These are phyloP conservation scores for Ptychadena robeensis DNA, from an alignment of 2,797 vertebrate species.

Conservation along the genomic window DNA sequence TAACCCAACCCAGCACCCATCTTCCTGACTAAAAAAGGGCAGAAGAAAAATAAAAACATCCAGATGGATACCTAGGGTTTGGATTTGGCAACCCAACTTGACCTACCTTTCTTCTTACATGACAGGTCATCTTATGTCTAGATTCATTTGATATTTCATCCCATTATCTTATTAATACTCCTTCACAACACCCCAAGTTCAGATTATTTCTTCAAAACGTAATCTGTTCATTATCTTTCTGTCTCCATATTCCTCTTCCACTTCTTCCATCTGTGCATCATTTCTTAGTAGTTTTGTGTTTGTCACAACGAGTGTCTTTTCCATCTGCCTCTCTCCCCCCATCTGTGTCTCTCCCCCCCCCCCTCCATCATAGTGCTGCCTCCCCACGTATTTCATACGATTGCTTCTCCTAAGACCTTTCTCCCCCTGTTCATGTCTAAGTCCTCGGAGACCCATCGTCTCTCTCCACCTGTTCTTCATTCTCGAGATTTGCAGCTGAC, in stretches of 20 bases:
- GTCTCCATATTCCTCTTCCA: not conserved
- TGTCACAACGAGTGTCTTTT: constrained; percentile 26
- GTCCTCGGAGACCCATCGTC: not conserved
- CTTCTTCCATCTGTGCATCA: constrained; percentile 43
- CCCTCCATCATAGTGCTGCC: not conserved
- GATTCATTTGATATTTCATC: not conserved
- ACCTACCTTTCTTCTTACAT: not conserved
- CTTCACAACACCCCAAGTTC: not conserved
- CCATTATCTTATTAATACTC: not conserved
- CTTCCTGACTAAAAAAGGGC: not conserved
- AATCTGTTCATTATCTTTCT: not conserved
- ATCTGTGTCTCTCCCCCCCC: constrained; percentile 16
- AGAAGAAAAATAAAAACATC: too few relatives aligned
- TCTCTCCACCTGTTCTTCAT: not conserved
- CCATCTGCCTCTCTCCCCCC: constrained; percentile 54
- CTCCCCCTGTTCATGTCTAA: not conserved
- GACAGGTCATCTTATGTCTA: not conserved
- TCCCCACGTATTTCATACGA: not conserved
- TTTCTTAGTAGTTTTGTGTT: constrained; percentile 10
- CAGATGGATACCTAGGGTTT: not conserved
- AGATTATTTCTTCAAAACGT: not conserved
- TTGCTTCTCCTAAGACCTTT: not conserved
- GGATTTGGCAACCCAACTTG: not conserved
- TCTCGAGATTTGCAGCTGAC: not conserved
- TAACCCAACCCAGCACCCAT: not conserved